Evolutionary conservation across 2,888 invertebrate species (phyloP).

Genomic region (Acanthococcus lagerstroemiae): DNA sequence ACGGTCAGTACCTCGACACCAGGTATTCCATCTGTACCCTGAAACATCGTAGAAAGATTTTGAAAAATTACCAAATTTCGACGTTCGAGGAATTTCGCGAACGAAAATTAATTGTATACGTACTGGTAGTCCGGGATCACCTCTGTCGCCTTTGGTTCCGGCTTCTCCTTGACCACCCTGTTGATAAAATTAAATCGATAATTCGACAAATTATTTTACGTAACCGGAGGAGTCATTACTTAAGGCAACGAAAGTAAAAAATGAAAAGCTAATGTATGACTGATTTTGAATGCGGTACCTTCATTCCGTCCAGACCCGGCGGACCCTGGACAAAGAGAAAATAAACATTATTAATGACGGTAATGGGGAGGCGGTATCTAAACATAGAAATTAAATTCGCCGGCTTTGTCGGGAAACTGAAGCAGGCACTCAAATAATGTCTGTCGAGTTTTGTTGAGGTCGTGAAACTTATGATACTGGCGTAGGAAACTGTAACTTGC

Average conservation of each 20-base stretch:
- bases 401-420: too few relatives aligned
- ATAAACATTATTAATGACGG: background rate
- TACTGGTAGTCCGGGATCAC: constrained; percentile 87
- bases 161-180: constrained; percentile 88
- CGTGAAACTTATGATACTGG: too few relatives aligned
- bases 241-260: background rate
- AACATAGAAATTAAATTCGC: background rate
- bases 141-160: constrained; percentile 83
- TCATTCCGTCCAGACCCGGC: constrained; percentile 90
- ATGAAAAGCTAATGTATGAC: too few relatives aligned
- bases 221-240: background rate
- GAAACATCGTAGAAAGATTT: constrained; percentile 42
- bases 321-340: constrained; percentile 66
- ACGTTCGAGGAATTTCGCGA: too few relatives aligned
- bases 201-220: background rate
- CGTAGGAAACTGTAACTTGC: too few relatives aligned
- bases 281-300: constrained; percentile 68
- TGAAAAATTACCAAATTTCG: too few relatives aligned
- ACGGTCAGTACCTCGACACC: constrained; percentile 66
- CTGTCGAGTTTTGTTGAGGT: too few relatives aligned
- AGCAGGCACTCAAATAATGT: too few relatives aligned
- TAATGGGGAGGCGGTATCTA: background rate
- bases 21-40: constrained; percentile 90
- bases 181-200: background rate
- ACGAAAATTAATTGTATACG: constrained; percentile 47